Base-by-base conservation (phyloP, 2,888 invertebrate genomes). In the Ecliptopera silaceata region DNA sequence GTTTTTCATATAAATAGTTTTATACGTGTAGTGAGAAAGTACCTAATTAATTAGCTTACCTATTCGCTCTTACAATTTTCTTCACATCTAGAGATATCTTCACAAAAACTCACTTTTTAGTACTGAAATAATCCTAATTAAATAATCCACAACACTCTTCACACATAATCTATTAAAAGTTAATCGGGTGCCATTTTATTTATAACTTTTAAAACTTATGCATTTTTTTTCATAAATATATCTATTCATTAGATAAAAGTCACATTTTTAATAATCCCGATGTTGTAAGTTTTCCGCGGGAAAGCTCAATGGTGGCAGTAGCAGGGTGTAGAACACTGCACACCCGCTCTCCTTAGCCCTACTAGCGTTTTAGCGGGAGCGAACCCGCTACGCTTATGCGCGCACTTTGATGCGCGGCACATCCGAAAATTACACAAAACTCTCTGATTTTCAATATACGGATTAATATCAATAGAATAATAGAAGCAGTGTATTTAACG, bases 281-380 rank as follows among this genome's bases (percentile, higher is more conserved):
- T 32, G n/a, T 31, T 53, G 51, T 13, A 86, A 83, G 76, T 80
- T 82, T 84, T 86, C 77, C 85, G 86, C 88, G 88, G 82, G 79
- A 84, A 86, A 72, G 53, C 74, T 70, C 70, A 65, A 55, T 49
- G 59, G 69, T 66, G 68, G 66, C 66, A 55, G 61, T 46, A 58
- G 56, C 62, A 68, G 69, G 56, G 41, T 22, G 22, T 50, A 65
- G 68, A 66, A 70, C 65, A 72, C 78, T 76, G 72, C 79, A 79
- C 75, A 76, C 74, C 65, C 77, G 86, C 76, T 80, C 74, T 76
- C 84, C 81, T 71, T 75, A 63, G 66, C 68, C 71, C 65, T 77
- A 88, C 87, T 88, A 86, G 80, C 71, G 67, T 39, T 55, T 22
- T 38, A 64, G 66, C 64, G 63, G 70, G 65, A 68, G 61, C 74